Evolutionary conservation across 2,113 vertebrate genomes (phyloP).

Genomic region (Corythornis cristatus): DNA sequence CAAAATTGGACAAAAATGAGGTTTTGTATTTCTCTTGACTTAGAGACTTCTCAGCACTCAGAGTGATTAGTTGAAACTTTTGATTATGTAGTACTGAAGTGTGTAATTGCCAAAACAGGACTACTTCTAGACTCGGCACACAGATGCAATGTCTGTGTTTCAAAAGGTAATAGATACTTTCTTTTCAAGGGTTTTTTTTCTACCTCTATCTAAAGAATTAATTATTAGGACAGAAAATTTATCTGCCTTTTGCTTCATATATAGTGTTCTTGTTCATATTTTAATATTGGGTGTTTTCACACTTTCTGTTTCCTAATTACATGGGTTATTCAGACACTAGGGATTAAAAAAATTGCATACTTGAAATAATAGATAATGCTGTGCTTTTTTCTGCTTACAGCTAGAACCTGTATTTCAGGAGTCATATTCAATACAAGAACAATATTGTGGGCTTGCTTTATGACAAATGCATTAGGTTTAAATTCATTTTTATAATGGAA

Average conservation of each 20-base stretch:
- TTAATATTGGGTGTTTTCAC: neutral
- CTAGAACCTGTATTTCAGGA: neutral
- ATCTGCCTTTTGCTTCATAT: neutral
- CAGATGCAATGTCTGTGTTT: neutral
- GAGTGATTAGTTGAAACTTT: neutral
- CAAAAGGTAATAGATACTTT: neutral
- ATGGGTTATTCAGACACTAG: neutral
- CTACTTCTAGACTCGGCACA: neutral
- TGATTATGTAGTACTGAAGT: neutral
- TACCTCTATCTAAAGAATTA: neutral
- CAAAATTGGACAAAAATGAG: neutral
- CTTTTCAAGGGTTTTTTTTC: neutral
- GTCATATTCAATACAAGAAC: neutral
- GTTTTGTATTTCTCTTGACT: neutral
- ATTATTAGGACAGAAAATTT: neutral
- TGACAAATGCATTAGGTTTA: neutral
- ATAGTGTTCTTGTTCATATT: neutral
- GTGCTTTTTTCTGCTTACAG: neutral
- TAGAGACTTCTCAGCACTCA: neutral
- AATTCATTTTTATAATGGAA: neutral
- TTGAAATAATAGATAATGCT: neutral
- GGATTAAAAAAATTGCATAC: neutral
- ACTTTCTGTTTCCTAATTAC: neutral
- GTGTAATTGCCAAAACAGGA: neutral
- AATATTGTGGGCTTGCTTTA: neutral